Conservation (phyloP, 35 echinoderm and acorn worm genomes). For the Ophioderma brevispina region DNA sequence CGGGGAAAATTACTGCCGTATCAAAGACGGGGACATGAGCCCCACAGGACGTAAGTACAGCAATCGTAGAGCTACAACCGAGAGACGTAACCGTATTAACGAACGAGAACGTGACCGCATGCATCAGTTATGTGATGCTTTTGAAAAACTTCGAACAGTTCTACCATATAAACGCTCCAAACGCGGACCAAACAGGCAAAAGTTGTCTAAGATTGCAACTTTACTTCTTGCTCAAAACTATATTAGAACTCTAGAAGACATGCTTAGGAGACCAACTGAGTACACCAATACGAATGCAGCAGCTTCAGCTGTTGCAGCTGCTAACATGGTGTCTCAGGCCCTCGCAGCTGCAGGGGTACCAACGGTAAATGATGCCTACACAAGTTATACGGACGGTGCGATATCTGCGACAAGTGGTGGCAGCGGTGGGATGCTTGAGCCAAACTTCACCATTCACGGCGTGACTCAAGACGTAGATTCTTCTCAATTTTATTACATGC, state of each 20-base stretch:
- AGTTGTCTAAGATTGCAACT: conserved; percentile 88
- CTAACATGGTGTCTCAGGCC: background rate
- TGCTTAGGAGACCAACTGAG: conserved; percentile 58
- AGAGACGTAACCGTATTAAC: conserved; percentile 85
- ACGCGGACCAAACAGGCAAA: conserved; percentile 69
- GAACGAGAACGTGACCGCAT: conserved; percentile 89
- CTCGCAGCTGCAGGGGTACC: too few species aligned
- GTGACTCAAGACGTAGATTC: background rate
- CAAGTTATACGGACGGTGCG: background rate
- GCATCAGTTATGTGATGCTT: conserved; percentile 94
- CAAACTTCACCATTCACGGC: background rate
- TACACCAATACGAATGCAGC: background rate
- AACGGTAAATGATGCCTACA: background rate
- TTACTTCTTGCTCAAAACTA: conserved; percentile 89
- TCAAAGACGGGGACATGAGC: background rate
- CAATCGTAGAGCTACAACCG: conserved; percentile 61
- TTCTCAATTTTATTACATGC: background rate
- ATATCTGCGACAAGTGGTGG: background rate
- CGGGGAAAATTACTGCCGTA: background rate
- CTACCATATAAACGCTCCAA: conserved; percentile 75
- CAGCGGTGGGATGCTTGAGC: background rate
- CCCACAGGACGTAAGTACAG: conserved; percentile 35
- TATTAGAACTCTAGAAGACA: conserved; percentile 84
- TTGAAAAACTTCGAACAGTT: conserved; percentile 77
- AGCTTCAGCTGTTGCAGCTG: background rate